Percentiles rank a stretch among this genome's conserved stretches.
These are phyloP conservation scores for Erythrocebus patas DNA, from an alignment of 2,113 vertebrate genomes.

Conservation along the genomic window DNA sequence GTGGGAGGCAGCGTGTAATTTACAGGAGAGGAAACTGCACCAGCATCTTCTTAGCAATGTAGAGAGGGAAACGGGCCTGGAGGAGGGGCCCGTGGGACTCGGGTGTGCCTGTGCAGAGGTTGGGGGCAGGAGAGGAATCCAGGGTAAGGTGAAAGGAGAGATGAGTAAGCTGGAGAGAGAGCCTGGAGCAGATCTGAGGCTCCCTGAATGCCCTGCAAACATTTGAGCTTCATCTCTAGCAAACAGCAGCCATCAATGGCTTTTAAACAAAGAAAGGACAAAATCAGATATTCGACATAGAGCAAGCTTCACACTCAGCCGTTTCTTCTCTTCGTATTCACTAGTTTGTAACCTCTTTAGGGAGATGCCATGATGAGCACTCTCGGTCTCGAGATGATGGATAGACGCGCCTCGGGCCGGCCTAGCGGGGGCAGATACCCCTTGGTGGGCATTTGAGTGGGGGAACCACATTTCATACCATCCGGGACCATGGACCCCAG, in stretches of 20 bases:
- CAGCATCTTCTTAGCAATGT: not conserved
- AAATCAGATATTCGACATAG: not conserved
- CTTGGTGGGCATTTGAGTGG: accelerated
- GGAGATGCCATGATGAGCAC: not conserved
- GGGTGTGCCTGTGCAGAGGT: accelerated
- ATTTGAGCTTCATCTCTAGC: not conserved
- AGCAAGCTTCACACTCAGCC: not conserved
- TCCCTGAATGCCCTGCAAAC: not conserved
- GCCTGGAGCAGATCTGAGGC: not conserved
- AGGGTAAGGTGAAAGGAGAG: not conserved
- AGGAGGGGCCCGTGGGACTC: not conserved
- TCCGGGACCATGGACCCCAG: not conserved
- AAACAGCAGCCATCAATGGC: not conserved
- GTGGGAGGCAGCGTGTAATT: not conserved
- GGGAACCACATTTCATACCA: not conserved
- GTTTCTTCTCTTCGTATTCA: not conserved
- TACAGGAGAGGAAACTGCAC: not conserved
- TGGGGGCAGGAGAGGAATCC: not conserved
- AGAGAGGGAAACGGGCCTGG: not conserved
- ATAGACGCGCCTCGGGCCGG: accelerated
- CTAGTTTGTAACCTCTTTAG: not conserved
- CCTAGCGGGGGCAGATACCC: not conserved
- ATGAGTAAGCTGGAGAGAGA: not conserved
- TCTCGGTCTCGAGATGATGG: not conserved
- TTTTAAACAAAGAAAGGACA: not conserved